These are phyloP conservation scores for Trichopria drosophilae DNA, from an alignment of 2,888 invertebrate genomes.

Conservation along the genomic window DNA sequence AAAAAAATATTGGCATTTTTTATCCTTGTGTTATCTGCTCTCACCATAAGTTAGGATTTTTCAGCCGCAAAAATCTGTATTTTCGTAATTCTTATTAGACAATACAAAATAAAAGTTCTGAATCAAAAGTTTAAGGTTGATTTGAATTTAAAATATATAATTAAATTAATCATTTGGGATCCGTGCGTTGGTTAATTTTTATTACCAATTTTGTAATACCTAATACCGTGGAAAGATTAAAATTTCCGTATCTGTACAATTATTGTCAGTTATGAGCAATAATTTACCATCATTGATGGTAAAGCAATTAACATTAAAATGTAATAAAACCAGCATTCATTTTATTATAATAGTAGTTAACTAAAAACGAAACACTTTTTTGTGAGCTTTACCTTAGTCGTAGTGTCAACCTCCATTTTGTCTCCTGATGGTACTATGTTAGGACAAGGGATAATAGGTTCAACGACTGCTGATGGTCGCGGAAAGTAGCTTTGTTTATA, in stretches of 20 bases:
- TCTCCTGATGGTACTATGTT: conserved; percentile 44
- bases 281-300: neutral
- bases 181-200: too few species aligned
- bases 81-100: too few species aligned
- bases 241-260: neutral
- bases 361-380: too few species aligned
- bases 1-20: too few species aligned
- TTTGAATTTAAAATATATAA: too few species aligned
- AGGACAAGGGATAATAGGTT: conserved; percentile 42
- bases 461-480: conserved; percentile 30
- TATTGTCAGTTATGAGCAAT: conserved; percentile 3
- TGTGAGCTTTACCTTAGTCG: conserved; percentile 55
- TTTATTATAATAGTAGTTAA: conserved; percentile 7
- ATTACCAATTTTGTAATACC: too few species aligned
- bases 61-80: too few species aligned
- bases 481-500: conserved; percentile 51
- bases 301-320: neutral
- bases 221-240: conserved; percentile 3
- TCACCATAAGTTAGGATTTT: too few species aligned
- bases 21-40: too few species aligned
- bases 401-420: conserved; percentile 51
- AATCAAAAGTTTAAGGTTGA: too few species aligned
- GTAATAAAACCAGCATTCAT: conserved; percentile 1
- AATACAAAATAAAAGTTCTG: too few species aligned
- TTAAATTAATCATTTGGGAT: too few species aligned